Conservation (phyloP, 1,140 invertebrate genomes). For the Lepidurus arcticus region DNA sequence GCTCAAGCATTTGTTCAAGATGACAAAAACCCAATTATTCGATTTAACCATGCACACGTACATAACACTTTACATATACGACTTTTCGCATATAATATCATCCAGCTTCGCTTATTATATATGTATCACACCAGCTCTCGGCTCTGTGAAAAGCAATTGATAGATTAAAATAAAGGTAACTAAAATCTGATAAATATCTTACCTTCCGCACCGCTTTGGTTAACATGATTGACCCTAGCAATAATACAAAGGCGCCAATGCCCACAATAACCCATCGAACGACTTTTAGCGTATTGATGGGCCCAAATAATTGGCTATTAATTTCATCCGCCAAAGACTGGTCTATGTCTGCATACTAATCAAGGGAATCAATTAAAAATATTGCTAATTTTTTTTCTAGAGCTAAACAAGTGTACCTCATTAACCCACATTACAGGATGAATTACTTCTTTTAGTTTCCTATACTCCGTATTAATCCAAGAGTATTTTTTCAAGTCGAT, state of each 20-base stretch:
- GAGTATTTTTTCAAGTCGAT: conserved; percentile 24
- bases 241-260: not conserved
- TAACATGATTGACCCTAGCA: not conserved
- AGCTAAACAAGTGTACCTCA: conserved; percentile 17
- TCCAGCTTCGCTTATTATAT: too few relatives aligned
- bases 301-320: not conserved
- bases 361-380: not conserved
- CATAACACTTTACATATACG: too few relatives aligned
- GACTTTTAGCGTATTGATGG: not conserved
- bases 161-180: not conserved
- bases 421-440: conserved; percentile 31
- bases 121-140: not conserved
- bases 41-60: too few relatives aligned
- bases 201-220: not conserved
- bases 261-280: not conserved
- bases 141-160: not conserved
- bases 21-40: too few relatives aligned
- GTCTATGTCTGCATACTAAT: not conserved
- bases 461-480: not conserved
- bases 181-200: not conserved
- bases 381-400: not conserved
- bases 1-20: too few relatives aligned
- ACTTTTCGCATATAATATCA: too few relatives aligned
- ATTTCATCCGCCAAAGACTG: not conserved
- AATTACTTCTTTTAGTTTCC: conserved; percentile 6